phyloP scores from a whole-genome alignment of 2,888 invertebrate species.

The Zelleria hepariella region DNA sequence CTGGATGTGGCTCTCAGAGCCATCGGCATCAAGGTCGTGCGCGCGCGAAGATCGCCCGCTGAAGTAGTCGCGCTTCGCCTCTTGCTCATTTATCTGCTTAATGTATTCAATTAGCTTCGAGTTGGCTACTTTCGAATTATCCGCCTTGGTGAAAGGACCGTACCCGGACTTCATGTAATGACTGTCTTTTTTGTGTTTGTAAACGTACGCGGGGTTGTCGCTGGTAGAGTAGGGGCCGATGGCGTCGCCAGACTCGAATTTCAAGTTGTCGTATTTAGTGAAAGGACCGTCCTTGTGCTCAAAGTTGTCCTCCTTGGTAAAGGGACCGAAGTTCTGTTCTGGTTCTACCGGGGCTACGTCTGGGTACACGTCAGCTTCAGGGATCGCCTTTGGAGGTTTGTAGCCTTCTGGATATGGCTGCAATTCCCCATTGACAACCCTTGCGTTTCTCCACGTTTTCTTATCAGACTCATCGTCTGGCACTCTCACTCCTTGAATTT shows the following conservation, averaged over 20 bases:
- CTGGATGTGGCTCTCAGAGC: slow-evolving; percentile 74
- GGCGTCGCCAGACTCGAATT: slow-evolving; percentile 47
- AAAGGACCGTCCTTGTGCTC: slow-evolving; percentile 71
- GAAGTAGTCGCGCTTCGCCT: slow-evolving; percentile 74
- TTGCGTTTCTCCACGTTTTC: slow-evolving; percentile 89
- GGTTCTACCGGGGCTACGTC: slow-evolving; percentile 43
- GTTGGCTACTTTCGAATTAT: slow-evolving; percentile 72
- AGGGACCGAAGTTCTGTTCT: slow-evolving; percentile 68
- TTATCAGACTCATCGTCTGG: slow-evolving; percentile 88
- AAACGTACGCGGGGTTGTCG: slow-evolving; percentile 43
- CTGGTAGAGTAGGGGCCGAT: slow-evolving; percentile 41
- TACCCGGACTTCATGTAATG: slow-evolving; percentile 60
- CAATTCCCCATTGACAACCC: slow-evolving; percentile 88
- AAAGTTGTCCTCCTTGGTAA: slow-evolving; percentile 74
- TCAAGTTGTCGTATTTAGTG: slow-evolving; percentile 72
- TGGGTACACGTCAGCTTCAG: slow-evolving; percentile 70
- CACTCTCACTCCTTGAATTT: slow-evolving; percentile 85
- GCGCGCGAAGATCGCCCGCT: slow-evolving; percentile 65
- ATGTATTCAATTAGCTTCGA: slow-evolving; percentile 76
- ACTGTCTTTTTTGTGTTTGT: slow-evolving; percentile 58
- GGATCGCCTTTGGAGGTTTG: slow-evolving; percentile 74
- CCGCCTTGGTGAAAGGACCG: slow-evolving; percentile 76
- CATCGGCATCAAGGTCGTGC: slow-evolving; percentile 54
- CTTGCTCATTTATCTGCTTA: slow-evolving; percentile 77
- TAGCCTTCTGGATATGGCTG: slow-evolving; percentile 81